Evolutionary conservation across 2,113 vertebrate species (phyloP), one percentile per base, ranked within the genome.

Genomic region (Patagioenas fasciata): DNA sequence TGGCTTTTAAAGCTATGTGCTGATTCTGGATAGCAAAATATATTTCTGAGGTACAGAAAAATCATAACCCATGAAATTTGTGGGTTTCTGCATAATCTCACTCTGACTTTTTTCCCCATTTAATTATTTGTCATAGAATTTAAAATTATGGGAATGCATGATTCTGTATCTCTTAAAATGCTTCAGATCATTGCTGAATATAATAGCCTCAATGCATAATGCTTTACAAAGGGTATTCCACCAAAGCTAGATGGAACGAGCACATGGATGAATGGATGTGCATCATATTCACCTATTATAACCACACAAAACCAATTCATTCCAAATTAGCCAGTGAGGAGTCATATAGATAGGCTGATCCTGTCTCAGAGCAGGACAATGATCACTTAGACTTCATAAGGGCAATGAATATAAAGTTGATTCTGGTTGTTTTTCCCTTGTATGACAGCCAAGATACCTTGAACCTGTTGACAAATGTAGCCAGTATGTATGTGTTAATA

Each of bases 401-500:
- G 18, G 13, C 20, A 88, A 7, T 87, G 48, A 90, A 56, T 25
- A 18, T 36, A 42, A 82, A 73, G 20, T 11, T 92, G 38, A 87
- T 57, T 81, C 48, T 88, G n/a, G 17, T 84, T 96, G 25, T 89
- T 82, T 87, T 77, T 50, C 50, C 57, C n/a, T 82, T 79, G 32
- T n/a, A 15, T 70, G 74, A 87, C 89, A 98, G 98, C 98, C 98
- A 71, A 97, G 96, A 66, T 99, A 98, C 74, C 99, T 99, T 25
- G 98, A 99, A 95, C 98, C 99, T n/a, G 96, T 99, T 12, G 99
- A 99, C 84, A 98, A 98, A 89, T 99, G 99, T 87, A 99, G 98
- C 61, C 99, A 99, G 91, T 99, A 99, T 21, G 98, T 99, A 80
- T 99, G 99, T 96, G 98, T 99, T 93, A 98, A 99, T 56, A 98